These are phyloP conservation scores for Heliangelus exortis DNA, from an alignment of 2,797 vertebrate genomes.

Conservation along the genomic window DNA sequence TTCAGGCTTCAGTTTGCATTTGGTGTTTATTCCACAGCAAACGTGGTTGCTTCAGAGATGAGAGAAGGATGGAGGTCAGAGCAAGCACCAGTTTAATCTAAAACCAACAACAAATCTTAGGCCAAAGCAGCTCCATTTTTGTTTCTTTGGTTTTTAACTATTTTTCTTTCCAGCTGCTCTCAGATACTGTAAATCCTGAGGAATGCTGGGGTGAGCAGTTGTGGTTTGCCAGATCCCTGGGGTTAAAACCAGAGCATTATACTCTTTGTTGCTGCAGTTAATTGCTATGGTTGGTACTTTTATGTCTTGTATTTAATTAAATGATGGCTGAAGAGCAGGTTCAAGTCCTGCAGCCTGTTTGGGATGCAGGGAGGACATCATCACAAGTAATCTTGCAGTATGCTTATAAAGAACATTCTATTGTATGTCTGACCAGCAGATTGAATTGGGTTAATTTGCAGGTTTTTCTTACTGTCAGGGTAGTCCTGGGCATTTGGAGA, in stretches of 20 bases:
- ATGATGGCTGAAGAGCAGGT: neutral
- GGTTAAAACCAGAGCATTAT: conserved; percentile 17
- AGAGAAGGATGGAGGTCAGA: neutral
- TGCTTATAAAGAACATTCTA: neutral
- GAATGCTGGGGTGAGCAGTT: neutral
- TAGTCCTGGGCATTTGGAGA: neutral
- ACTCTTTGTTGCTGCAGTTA: conserved; percentile 5
- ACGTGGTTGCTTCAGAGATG: neutral
- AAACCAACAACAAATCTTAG: neutral
- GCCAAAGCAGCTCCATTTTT: neutral
- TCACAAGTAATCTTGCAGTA: neutral
- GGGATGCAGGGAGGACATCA: neutral
- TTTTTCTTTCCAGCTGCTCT: neutral
- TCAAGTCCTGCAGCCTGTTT: neutral
- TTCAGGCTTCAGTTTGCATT: neutral
- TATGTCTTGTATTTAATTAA: conserved; percentile 48
- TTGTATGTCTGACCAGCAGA: neutral
- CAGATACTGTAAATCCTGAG: conserved; percentile 4
- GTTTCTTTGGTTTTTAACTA: neutral
- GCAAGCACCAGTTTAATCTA: neutral
- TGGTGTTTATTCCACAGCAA: neutral
- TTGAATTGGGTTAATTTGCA: neutral
- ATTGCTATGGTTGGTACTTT: conserved; percentile 34
- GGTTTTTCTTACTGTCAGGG: neutral
- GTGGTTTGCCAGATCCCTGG: conserved; percentile 1